Evolutionary conservation across 2,888 invertebrate species (phyloP), one percentile per base, ranked within the genome.

Genomic region (Caenorhabditis angaria): DNA sequence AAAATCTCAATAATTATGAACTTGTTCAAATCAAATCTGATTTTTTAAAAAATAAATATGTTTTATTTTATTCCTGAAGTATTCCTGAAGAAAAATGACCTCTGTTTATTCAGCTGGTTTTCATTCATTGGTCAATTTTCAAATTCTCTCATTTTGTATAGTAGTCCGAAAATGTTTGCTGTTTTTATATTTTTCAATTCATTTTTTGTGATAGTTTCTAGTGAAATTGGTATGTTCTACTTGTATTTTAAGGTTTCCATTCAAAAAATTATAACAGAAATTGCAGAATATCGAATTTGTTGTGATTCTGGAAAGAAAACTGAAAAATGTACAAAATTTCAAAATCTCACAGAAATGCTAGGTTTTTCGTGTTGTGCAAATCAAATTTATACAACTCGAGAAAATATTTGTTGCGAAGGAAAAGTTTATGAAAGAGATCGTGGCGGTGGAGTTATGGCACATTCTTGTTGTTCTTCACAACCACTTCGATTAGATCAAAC

Each of bases 401-500:
- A 70, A 25, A 70, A 81, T 53, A 67, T 86, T 41, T 86, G 86
- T 57, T 86, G 86, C 65, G 70, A 75, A 18, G 78, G 75, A 48
- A 80, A 63, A 20, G 76, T 78, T 10, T 69, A 65, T 35, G 57
- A 70, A 32, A 47, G 72, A 50, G 73, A 69, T 50, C 53, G 70
- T 51, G 67, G 67, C 68, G 83, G 82, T 54, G 78, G 75, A 56
- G 71, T 78, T 47, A 81, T 75, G 67, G 82, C 83, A 25, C 81
- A 83, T 63, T 72, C 78, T 41, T 85, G 84, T 61, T 84, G 83
- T 57, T 82, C 81, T 8, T 73, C 77, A 47, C 80, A 85, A 60
- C 83, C 83, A 10, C 68, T 86, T 47, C 74, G 81, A 27, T 83
- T 83, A 63, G 85, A 86, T 71, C 85, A 86, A 68, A 86, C 86